Evolutionary conservation across 2,113 vertebrate genomes (phyloP).

Genomic region (Probosciger aterrimus): DNA sequence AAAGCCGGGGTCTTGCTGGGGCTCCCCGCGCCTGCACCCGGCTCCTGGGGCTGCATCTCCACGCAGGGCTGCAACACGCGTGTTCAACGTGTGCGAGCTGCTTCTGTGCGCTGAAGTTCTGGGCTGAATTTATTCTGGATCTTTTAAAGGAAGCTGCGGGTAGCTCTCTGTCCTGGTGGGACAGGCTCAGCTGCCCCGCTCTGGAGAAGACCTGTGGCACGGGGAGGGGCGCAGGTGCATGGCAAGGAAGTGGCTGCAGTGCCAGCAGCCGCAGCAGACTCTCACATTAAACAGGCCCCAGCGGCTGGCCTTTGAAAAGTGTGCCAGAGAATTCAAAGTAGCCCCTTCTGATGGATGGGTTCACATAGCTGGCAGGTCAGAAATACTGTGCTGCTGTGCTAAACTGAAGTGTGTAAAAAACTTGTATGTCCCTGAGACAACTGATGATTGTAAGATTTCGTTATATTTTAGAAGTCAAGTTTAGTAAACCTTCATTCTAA

Average conservation of each 20-base stretch:
- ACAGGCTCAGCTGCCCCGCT: too few species aligned
- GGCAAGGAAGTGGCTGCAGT: accelerated
- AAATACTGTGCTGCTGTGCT: not conserved
- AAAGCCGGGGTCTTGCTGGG: not conserved
- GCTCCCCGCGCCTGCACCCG: accelerated
- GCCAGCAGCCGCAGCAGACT: not conserved
- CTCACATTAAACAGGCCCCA: not conserved
- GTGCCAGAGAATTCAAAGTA: not conserved
- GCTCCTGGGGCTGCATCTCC: not conserved
- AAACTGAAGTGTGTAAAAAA: not conserved
- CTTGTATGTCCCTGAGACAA: not conserved
- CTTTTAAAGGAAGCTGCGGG: not conserved
- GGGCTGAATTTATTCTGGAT: accelerated
- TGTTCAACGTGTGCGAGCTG: not conserved
- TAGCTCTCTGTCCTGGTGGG: too few species aligned
- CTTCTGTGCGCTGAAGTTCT: not conserved
- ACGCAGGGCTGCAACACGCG: accelerated
- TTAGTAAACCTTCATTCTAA: not conserved
- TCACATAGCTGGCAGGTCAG: not conserved
- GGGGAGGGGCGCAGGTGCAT: accelerated
- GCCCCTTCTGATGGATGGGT: not conserved
- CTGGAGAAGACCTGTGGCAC: not conserved
- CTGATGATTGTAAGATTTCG: not conserved
- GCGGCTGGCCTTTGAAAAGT: not conserved
- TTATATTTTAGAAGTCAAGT: not conserved